A percentile compares a stretch with the other conserved stretches of the same genome.
Evolutionary conservation across 2,113 vertebrate genomes (phyloP).

Genomic region (Myotis lucifugus): DNA sequence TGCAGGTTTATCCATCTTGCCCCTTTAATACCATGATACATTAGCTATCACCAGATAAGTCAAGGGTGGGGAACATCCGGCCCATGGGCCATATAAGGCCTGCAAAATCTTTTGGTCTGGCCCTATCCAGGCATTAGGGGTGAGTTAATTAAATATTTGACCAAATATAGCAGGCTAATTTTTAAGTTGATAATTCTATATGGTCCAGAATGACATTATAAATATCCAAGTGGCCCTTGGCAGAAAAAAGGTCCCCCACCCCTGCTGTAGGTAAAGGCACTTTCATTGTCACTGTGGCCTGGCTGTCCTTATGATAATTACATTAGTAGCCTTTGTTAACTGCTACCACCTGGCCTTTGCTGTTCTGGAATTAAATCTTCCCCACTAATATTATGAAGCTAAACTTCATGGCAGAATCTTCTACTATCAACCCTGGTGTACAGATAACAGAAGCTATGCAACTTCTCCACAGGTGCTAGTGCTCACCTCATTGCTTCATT

Average conservation of each 20-base stretch:
- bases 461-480: background rate
- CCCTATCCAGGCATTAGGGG: too few relatives aligned
- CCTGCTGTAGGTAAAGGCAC: background rate
- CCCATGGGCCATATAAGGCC: too few relatives aligned
- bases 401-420: background rate
- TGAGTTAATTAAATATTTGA: too few relatives aligned
- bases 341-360: background rate
- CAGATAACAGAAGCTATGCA: background rate
- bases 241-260: background rate
- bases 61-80: background rate
- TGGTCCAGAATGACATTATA: too few relatives aligned
- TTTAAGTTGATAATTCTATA: too few relatives aligned
- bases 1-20: background rate
- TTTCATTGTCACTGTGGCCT: background rate
- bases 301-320: background rate
- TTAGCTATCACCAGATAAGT: background rate
- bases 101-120: too few relatives aligned
- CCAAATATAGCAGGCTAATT: too few relatives aligned
- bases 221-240: too few relatives aligned
- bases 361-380: background rate
- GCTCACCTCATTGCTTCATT: background rate
- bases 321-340: background rate
- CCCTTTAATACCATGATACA: background rate
- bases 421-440: background rate
- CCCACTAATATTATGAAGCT: background rate